Evolutionary conservation across 1,140 invertebrate genomes (phyloP), one percentile per base, ranked within the genome.

Genomic region (Megathymus violae): DNA sequence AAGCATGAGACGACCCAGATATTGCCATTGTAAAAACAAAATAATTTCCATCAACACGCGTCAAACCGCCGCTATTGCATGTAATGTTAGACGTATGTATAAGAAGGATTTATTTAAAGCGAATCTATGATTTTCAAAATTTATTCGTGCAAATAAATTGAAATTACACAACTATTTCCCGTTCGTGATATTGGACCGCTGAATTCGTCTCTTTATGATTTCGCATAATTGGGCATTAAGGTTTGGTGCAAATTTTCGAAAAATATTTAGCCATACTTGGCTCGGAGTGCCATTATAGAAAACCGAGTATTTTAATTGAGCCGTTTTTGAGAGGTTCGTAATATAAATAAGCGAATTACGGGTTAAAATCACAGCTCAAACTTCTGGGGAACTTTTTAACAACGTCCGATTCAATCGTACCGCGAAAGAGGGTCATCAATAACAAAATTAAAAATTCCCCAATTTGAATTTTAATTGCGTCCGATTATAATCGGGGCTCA

Each of bases 401-500:
- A 88, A 77, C 75, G 73, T 64, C 67, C 75, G 71, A 78, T 78
- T 67, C 70, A 84, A 80, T 78, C 79, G 79, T 69, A 80, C 69
- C 71, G 69, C 75, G 73, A 74, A 76, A 82, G 79, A 78, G 82
- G 80, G 74, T 82, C 82, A 88, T 88, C 85, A 90, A 90, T 90
- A 90, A 90, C 82, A 85, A 88, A 88, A 90, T 90, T 90, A 88
- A 88, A 87, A 89, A 88, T 84, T 82, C 79, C 78, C 85, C 84
- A 90, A 90, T 90, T 88, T 88, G 85, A 90, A 90, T 90, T 90
- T 90, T 88, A 90, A 90, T 90, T 90, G 80, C 83, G 80, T 72
- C 67, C 82, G 88, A 90, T 90, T 88, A 90, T 88, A 85, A 88
- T 85, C 82, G 76, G 59, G 71, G 74, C 76, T 71, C 76, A 73